Base-by-base conservation (phyloP, 2,113 vertebrate species). In the Hippocampus barbouri region DNA sequence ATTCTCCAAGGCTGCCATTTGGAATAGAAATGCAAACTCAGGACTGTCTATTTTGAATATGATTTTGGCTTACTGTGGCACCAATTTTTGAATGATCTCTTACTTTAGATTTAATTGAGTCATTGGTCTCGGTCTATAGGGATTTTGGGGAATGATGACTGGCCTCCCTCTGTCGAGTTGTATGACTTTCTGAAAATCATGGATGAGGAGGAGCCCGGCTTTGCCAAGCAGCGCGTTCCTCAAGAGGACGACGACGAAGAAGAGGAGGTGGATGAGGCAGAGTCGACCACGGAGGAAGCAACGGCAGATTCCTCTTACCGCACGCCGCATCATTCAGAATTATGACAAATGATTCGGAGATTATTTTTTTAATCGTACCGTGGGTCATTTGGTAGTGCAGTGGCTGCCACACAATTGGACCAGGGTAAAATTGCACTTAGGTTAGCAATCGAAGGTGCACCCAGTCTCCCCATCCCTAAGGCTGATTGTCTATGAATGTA, bases 111-210 rank as follows among this genome's bases (percentile, higher is more conserved):
- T 10, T 14, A 43, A 61, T 43, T 41, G 63, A 43, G 43, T 65
- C 27, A 23, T 66, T 66, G 7, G n/a, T 47, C 70, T 53, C 30
- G 68, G 6, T 73, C 61, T 53, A 30, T 70, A 99, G 97, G 91
- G 70, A 79, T 82, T 75, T 86, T 98, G 82, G 88, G 91, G 7
- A 91, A 91, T 20, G 88, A 92, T 15, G 86, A 90, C 20, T 96
- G 96, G 96, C 92, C 85, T 61, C 95, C 97, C 10, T 87, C 91
- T 4, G 90, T 92, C 38, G 90, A 94, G 0, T 94, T 95, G 43
- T 94, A 94, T 0, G 78, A 98, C 83, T 97, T 98, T 80, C 93
- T 99, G 18, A 90, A 87, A 62, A 87, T 94, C 91, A 96, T 98
- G 93, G 96, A 96, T 70, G 77, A 72, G 0, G 62, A 93, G 0